These are phyloP conservation scores for Gyps fulvus DNA, from an alignment of 2,113 vertebrate genomes.

Conservation along the genomic window DNA sequence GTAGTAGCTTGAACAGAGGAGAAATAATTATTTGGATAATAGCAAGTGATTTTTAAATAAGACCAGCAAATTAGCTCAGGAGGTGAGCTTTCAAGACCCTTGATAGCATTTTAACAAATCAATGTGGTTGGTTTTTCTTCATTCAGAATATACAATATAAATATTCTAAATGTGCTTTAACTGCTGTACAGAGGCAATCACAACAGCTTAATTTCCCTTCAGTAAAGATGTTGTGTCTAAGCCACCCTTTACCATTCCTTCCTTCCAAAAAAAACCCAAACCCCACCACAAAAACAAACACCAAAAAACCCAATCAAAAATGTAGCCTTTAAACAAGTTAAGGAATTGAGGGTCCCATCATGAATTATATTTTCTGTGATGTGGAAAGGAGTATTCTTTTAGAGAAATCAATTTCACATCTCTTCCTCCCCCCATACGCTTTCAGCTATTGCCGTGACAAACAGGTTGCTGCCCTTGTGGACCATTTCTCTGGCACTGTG, in stretches of 20 bases:
- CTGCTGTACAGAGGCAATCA: not conserved
- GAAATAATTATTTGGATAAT: not conserved
- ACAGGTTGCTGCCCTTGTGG: not conserved
- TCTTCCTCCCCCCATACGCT: rapidly evolving
- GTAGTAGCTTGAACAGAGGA: not conserved
- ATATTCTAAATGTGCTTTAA: not conserved
- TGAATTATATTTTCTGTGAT: not conserved
- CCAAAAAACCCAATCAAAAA: not conserved
- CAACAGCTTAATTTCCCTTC: not conserved
- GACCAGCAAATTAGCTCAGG: not conserved
- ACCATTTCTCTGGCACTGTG: not conserved
- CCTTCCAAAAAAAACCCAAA: not conserved
- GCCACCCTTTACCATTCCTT: not conserved
- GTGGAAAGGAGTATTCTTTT: not conserved
- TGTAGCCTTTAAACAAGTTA: not conserved
- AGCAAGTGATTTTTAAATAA: not conserved
- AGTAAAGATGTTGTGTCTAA: not conserved
- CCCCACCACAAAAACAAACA: not conserved
- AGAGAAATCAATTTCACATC: not conserved
- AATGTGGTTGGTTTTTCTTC: not conserved
- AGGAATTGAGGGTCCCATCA: not conserved
- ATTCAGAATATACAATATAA: not conserved
- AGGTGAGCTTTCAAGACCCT: not conserved
- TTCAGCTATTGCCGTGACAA: not conserved
- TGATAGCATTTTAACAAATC: not conserved